phyloP scores from a whole-genome alignment of 2,797 vertebrate species.

The Siniperca undulata region DNA sequence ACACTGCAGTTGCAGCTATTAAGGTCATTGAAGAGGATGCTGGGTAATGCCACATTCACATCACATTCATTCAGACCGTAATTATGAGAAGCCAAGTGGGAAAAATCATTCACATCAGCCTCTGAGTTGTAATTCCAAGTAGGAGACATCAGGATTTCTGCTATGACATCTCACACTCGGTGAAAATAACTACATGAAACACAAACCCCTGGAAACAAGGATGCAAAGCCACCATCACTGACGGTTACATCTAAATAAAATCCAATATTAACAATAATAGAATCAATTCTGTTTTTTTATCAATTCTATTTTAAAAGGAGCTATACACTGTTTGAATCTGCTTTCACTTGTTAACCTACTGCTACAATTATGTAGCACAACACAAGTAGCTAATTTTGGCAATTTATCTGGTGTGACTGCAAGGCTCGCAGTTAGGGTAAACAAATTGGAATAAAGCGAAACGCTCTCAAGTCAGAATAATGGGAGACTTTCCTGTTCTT shows the following conservation, averaged over 20 bases:
- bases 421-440: too few species aligned
- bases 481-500: not conserved
- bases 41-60: not conserved
- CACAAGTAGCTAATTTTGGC: not conserved
- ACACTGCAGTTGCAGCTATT: not conserved
- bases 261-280: not conserved
- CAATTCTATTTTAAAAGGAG: not conserved
- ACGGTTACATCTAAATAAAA: not conserved
- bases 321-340: too few species aligned
- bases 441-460: not conserved
- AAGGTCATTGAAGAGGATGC: not conserved
- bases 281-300: not conserved
- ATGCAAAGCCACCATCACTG: not conserved
- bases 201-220: not conserved
- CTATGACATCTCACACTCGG: not conserved
- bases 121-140: not conserved
- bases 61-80: not conserved
- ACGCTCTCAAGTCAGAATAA: fast-evolving
- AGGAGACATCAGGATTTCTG: slow-evolving; percentile 6
- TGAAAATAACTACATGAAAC: not conserved
- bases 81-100: slow-evolving; percentile 8
- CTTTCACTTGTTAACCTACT: not conserved
- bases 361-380: not conserved
- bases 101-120: not conserved
- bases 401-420: not conserved